Conservation (phyloP, 2,888 invertebrate species). For the Drosophila lutescens region DNA sequence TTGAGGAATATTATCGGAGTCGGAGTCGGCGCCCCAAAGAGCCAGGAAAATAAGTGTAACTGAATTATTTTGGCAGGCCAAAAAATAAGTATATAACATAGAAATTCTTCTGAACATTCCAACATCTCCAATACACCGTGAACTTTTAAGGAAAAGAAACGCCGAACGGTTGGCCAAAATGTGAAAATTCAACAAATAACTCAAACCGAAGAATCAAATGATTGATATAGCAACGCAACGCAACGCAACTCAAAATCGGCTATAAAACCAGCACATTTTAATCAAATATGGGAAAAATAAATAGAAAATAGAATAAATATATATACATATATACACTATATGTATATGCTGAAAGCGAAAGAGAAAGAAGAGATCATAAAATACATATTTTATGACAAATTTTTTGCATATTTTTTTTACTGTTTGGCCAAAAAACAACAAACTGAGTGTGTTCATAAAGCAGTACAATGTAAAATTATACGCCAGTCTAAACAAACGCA, state of each 20-base stretch:
- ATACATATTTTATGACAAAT: conserved; percentile 55
- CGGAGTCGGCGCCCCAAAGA: conserved; percentile 20
- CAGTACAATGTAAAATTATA: conserved; percentile 38
- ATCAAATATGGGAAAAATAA: conserved; percentile 14
- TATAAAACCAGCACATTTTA: conserved; percentile 10
- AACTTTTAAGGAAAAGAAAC: conserved; percentile 3
- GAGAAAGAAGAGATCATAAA: conserved; percentile 24
- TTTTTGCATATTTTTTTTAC: conserved; percentile 67
- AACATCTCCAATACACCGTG: conserved; percentile 1
- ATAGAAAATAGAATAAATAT: conserved; percentile 17
- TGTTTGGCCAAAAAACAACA: conserved; percentile 52
- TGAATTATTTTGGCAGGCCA: not conserved
- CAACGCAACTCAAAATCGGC: conserved; percentile 18
- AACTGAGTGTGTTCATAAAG: conserved; percentile 66
- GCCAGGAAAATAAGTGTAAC: not conserved
- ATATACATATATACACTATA: conserved; percentile 13
- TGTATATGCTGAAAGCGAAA: conserved; percentile 3
- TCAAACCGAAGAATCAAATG: conserved; percentile 3
- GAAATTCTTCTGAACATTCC: not conserved
- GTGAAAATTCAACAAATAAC: conserved; percentile 8
- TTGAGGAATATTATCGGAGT: conserved; percentile 13
- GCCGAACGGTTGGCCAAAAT: conserved; percentile 8
- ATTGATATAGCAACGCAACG: conserved; percentile 3
- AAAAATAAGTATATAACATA: not conserved
- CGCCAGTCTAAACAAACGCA: conserved; percentile 7